Conservation (phyloP, 2,888 invertebrate genomes). For the Zeuzera pyrina region DNA sequence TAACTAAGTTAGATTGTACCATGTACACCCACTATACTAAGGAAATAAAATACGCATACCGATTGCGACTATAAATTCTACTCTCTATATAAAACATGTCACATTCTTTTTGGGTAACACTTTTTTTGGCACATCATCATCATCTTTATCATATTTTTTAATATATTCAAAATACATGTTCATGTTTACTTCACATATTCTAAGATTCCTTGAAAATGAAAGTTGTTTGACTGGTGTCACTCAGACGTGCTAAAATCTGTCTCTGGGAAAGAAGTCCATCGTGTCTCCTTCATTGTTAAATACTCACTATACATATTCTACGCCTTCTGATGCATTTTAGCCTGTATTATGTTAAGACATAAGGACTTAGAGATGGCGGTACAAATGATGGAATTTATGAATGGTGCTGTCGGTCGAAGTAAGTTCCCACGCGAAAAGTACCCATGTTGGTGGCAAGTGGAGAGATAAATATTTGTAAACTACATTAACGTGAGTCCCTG, state of each 20-base stretch:
- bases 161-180: too few relatives aligned
- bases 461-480: slow-evolving; percentile 65
- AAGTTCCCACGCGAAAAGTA: slow-evolving; percentile 61
- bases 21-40: too few relatives aligned
- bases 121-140: too few relatives aligned
- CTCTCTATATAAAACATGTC: too few relatives aligned
- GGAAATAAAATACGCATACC: too few relatives aligned
- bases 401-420: slow-evolving; percentile 17
- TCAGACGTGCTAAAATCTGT: slow-evolving; percentile 47
- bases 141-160: too few relatives aligned
- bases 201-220: slow-evolving; percentile 30
- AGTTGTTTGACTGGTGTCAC: slow-evolving; percentile 29
- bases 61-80: too few relatives aligned
- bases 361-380: background rate
- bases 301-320: slow-evolving; percentile 4
- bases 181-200: background rate
- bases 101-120: too few relatives aligned
- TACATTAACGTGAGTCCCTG: slow-evolving; percentile 35
- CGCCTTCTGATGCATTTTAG: slow-evolving; percentile 6
- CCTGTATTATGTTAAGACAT: slow-evolving; percentile 4
- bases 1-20: slow-evolving; percentile 13
- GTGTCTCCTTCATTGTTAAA: slow-evolving; percentile 19
- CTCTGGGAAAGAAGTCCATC: slow-evolving; percentile 33
- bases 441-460: slow-evolving; percentile 49
- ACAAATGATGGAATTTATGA: slow-evolving; percentile 4